Base-by-base conservation (phyloP, 2,113 vertebrate genomes). In the Epinephelus cyanopodus region DNA sequence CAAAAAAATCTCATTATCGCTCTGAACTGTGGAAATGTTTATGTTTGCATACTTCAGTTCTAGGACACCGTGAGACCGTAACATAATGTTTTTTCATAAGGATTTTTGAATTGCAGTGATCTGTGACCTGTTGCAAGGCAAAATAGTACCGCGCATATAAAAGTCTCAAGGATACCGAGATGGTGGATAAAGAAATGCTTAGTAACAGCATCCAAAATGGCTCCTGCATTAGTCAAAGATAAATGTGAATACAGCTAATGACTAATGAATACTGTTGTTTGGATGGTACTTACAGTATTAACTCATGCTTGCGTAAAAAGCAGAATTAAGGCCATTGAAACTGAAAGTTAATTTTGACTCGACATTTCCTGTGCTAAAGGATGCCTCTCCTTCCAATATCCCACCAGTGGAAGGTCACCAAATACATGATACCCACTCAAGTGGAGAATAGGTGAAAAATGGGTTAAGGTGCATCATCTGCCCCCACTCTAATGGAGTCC, bases 81-180 rank as follows among this genome's bases (percentile, higher is more conserved):
- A 33, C 12, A 2, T 25, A 17, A n/a, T 65, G n/a, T 56, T 48
- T 77, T 62, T 79, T 53, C 11, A 63, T 23, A 5, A 33, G 19
- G 23, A 62, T 19, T 57, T 79, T 65, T 83, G n/a, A 85, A 61
- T 70, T 70, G 37, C 37, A 63, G 33, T 39, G 6, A 56, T 62
- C 18, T 19, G 39, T 70, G 13, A 73, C 17, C 14, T 54, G 23
- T 66, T 82, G 54, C n/a, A 14, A 72, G 13, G 39, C 23, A 77
- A 27, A 47, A 48, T 6, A 7, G 25, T 14, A 58, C 10, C 0
- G 56, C 18, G 8, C 25, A 76, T 69, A 67, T 74, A 58, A n/a
- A 54, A 29, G 61, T 48, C 25, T 84, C 21, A 72, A 79, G 61
- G 45, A 58, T 37, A 71, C 48, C 6, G 42, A 19, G 14, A 56